Conservation (phyloP, 2,797 vertebrate genomes). For the Neosilurus mollespiculum region DNA sequence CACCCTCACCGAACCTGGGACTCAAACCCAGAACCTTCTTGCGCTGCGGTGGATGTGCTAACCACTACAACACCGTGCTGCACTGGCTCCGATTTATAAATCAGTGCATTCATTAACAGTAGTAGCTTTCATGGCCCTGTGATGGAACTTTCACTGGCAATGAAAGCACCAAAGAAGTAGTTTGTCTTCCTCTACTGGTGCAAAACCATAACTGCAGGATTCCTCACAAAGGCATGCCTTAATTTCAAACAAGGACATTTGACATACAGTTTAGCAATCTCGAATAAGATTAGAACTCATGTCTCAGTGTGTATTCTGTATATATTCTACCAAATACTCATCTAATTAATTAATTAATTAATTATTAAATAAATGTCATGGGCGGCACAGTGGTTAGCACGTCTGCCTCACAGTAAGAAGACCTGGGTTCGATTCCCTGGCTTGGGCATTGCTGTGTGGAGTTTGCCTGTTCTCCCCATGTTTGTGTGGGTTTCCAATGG, state of each 20-base stretch:
- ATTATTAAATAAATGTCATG: too few relatives aligned
- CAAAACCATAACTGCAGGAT: slow-evolving; percentile 1
- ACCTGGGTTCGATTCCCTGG: too few relatives aligned
- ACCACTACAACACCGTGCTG: too few relatives aligned
- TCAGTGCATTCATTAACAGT: background rate
- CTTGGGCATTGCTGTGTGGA: too few relatives aligned
- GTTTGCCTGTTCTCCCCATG: too few relatives aligned
- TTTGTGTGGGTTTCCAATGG: too few relatives aligned
- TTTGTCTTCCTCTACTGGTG: slow-evolving; percentile 43
- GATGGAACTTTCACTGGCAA: too few relatives aligned
- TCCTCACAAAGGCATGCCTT: background rate
- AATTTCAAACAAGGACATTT: background rate
- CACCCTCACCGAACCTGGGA: too few relatives aligned
- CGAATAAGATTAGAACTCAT: background rate
- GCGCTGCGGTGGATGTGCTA: too few relatives aligned
- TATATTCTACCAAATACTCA: background rate
- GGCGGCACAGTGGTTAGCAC: too few relatives aligned
- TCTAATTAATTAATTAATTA: background rate
- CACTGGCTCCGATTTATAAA: background rate
- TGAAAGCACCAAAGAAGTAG: background rate
- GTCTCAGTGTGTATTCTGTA: background rate
- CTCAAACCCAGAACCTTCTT: too few relatives aligned
- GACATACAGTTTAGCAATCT: background rate
- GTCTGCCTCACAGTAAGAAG: too few relatives aligned
- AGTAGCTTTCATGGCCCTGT: background rate